Conservation (phyloP, 2,888 invertebrate genomes). For the Hirtodrosophila cameraria region DNA sequence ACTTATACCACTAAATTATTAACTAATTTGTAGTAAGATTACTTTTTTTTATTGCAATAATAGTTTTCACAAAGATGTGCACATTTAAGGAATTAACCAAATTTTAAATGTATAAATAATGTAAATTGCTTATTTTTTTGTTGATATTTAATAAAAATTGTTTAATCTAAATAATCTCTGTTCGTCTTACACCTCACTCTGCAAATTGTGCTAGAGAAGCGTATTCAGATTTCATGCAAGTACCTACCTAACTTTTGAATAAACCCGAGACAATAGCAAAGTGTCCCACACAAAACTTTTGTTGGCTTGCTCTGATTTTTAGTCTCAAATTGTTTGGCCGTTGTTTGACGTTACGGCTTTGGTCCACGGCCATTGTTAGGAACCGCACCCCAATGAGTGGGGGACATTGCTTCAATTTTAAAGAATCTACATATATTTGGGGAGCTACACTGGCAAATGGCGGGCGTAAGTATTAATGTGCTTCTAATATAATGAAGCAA, state of each 20-base stretch:
- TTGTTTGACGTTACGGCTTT: conserved; percentile 41
- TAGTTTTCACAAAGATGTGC: too few species aligned
- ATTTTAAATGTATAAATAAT: too few species aligned
- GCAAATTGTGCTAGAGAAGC: conserved; percentile 1
- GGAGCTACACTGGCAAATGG: neutral
- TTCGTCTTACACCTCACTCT: neutral
- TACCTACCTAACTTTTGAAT: neutral
- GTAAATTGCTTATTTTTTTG: too few species aligned
- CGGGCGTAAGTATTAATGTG: conserved; percentile 49
- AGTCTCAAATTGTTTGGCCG: conserved; percentile 44
- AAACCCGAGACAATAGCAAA: conserved; percentile 38
- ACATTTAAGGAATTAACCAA: too few species aligned
- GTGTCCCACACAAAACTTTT: conserved; percentile 42
- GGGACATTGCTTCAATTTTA: conserved; percentile 49
- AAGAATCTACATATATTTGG: conserved; percentile 39
- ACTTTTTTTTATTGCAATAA: too few species aligned
- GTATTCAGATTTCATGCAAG: conserved; percentile 5
- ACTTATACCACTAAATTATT: too few species aligned
- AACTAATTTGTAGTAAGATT: too few species aligned
- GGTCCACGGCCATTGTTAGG: conserved; percentile 24
- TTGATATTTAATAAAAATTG: too few species aligned
- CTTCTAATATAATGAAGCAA: conserved; percentile 66
- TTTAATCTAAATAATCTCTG: too few species aligned
- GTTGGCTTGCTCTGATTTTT: conserved; percentile 42
- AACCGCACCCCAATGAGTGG: neutral